Conservation (phyloP, 2,888 invertebrate genomes). For the Volucella bombylans region DNA sequence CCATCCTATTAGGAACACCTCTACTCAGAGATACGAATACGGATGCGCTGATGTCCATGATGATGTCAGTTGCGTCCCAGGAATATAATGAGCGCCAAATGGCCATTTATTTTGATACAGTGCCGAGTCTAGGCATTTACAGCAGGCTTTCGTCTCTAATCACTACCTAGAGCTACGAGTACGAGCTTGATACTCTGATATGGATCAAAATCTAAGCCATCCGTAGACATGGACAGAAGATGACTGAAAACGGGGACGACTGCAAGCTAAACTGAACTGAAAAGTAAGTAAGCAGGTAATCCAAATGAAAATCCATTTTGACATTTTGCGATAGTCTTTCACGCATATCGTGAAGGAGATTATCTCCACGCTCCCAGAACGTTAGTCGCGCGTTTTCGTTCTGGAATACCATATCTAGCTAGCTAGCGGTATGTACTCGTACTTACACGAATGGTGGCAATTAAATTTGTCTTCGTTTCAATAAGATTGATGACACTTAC, state of each 20-base stretch:
- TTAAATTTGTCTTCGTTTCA: slow-evolving; percentile 39
- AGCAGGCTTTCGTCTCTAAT: slow-evolving; percentile 14
- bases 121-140: slow-evolving; percentile 39
- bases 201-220: slow-evolving; percentile 43
- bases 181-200: slow-evolving; percentile 46
- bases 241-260: neutral
- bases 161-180: slow-evolving; percentile 17
- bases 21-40: slow-evolving; percentile 39
- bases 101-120: slow-evolving; percentile 55
- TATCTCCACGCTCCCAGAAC: neutral
- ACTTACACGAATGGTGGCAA: slow-evolving; percentile 35
- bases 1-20: neutral
- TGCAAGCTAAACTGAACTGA: slow-evolving; percentile 15
- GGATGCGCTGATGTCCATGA: slow-evolving; percentile 18
- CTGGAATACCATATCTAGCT: neutral
- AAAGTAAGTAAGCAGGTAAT: slow-evolving; percentile 52
- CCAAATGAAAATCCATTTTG: slow-evolving; percentile 55
- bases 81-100: slow-evolving; percentile 49
- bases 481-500: slow-evolving; percentile 33
- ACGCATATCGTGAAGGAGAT: slow-evolving; percentile 33
- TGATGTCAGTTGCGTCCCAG: slow-evolving; percentile 28
- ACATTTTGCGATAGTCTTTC: slow-evolving; percentile 53
- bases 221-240: neutral
- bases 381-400: neutral
- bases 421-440: slow-evolving; percentile 41